Percentiles rank a stretch among this genome's conserved stretches.
Conservation (phyloP, 2,888 invertebrate genomes). For the Chaitophorus viminalis region DNA sequence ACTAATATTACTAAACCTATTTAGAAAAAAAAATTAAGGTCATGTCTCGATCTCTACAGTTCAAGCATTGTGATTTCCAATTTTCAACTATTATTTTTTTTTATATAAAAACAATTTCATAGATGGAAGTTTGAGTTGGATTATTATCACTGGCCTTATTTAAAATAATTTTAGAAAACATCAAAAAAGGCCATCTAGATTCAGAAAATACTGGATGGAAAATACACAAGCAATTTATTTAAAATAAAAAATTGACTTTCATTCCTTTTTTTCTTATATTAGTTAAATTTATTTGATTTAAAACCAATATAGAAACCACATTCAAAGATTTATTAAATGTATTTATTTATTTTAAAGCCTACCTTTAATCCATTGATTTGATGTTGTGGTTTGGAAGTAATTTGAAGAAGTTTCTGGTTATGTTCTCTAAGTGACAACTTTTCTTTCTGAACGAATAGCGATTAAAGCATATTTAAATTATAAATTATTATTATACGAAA, state of each 20-base stretch:
- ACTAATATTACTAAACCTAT: background rate
- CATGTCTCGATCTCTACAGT: background rate
- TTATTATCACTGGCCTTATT: background rate
- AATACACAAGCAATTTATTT: background rate
- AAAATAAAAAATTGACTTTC: background rate
- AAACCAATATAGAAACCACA: background rate
- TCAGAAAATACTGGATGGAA: background rate
- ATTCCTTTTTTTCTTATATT: background rate
- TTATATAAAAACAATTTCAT: background rate
- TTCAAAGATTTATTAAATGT: background rate
- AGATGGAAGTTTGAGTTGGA: background rate
- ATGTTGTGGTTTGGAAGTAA: slow-evolving; percentile 50
- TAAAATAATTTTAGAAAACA: background rate
- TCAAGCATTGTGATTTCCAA: background rate
- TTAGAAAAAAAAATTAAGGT: background rate
- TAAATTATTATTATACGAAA: background rate
- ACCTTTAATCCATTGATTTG: slow-evolving; percentile 53
- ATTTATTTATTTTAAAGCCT: background rate
- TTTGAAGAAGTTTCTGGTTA: slow-evolving; percentile 56
- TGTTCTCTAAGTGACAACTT: slow-evolving; percentile 50
- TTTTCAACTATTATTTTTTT: background rate
- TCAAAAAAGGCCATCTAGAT: background rate
- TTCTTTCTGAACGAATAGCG: slow-evolving; percentile 31
- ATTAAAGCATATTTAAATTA: background rate
- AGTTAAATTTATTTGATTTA: background rate